Evolutionary conservation across 2,113 vertebrate genomes (phyloP).

Genomic region (Tricholaema leucomelas): DNA sequence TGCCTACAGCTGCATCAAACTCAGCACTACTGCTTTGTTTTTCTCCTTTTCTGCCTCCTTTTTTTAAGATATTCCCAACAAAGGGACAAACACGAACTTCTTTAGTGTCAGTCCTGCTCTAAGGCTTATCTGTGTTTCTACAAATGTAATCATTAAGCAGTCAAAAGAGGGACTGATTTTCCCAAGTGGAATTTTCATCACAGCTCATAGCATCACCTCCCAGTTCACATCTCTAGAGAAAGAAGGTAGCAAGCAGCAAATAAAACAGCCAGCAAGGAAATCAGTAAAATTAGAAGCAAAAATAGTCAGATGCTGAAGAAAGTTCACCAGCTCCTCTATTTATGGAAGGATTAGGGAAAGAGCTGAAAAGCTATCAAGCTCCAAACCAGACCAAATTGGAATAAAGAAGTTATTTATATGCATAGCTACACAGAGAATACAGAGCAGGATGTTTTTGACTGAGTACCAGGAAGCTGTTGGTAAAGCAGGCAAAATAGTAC

Average conservation of each 20-base stretch:
- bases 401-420: constrained; percentile 34
- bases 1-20: neutral
- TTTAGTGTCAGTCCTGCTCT: neutral
- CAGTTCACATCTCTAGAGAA: constrained; percentile 27
- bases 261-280: constrained; percentile 29
- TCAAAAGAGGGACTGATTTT: neutral
- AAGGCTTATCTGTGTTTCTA: neutral
- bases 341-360: neutral
- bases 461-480: constrained; percentile 17
- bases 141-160: neutral
- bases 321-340: constrained; percentile 7
- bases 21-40: neutral
- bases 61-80: neutral
- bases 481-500: constrained; percentile 18
- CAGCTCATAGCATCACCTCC: constrained; percentile 34
- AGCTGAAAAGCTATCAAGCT: constrained; percentile 10
- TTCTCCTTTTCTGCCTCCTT: fast-evolving
- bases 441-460: neutral
- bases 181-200: constrained; percentile 14
- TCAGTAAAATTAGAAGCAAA: constrained; percentile 11
- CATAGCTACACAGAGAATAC: neutral
- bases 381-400: constrained; percentile 24
- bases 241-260: constrained; percentile 58
- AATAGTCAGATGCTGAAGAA: constrained; percentile 7
- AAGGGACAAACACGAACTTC: neutral